These are phyloP conservation scores for Caenorhabditis sp. DNA, from an alignment of 2,888 invertebrate species.

Conservation along the genomic window DNA sequence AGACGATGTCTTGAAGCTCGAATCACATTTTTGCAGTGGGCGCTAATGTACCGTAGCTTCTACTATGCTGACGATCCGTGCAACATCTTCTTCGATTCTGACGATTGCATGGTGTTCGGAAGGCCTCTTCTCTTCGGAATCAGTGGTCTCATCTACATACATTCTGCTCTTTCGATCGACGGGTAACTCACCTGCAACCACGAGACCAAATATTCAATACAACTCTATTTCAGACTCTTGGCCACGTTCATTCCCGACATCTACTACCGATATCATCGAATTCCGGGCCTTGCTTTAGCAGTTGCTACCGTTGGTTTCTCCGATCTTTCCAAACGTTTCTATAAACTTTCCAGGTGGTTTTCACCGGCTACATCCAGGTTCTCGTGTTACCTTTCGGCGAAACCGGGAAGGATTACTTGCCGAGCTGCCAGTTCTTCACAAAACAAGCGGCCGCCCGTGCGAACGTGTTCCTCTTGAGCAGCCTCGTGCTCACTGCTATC, in stretches of 20 bases:
- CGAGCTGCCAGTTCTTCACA: constrained; percentile 41
- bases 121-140: constrained; percentile 18
- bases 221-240: constrained; percentile 9
- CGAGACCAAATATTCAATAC: neutral
- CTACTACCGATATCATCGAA: constrained; percentile 8
- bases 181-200: constrained; percentile 2
- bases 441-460: constrained; percentile 25
- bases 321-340: neutral
- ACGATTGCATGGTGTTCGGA: constrained; percentile 11
- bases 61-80: constrained; percentile 48
- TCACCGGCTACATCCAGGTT: constrained; percentile 22
- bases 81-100: constrained; percentile 26
- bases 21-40: constrained; percentile 29
- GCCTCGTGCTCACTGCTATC: constrained; percentile 7
- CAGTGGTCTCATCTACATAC: constrained; percentile 37
- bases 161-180: constrained; percentile 32
- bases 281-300: constrained; percentile 13
- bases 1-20: no score
- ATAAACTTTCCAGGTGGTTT: constrained; percentile 16
- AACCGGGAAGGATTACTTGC: constrained; percentile 20
- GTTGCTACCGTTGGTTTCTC: constrained; percentile 21
- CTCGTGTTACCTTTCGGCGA: constrained; percentile 4
- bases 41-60: constrained; percentile 35
- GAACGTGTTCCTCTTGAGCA: constrained; percentile 34
- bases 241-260: constrained; percentile 20